Evolutionary conservation across 2,113 vertebrate genomes (phyloP).

Genomic region (Nannospalax galili): DNA sequence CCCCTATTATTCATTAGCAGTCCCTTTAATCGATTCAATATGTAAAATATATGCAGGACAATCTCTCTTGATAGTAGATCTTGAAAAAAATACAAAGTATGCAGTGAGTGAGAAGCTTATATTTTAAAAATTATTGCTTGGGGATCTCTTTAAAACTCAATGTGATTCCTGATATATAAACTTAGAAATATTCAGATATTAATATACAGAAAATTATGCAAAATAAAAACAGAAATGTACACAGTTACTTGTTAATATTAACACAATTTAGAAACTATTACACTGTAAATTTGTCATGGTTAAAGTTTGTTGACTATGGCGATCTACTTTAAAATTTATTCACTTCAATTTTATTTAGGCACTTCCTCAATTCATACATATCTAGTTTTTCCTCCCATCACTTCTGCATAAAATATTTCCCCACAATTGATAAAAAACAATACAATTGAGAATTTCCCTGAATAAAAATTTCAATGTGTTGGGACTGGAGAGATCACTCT

Average conservation of each 20-base stretch:
- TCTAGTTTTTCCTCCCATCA: not conserved
- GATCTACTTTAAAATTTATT: not conserved
- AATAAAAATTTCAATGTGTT: slow-evolving; percentile 45
- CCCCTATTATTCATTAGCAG: not conserved
- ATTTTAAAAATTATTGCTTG: slow-evolving; percentile 14
- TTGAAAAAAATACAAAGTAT: not conserved
- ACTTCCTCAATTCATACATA: not conserved
- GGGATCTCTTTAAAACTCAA: not conserved
- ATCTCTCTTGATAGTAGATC: not conserved
- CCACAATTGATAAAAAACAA: not conserved
- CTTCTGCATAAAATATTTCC: not conserved
- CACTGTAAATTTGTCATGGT: not conserved
- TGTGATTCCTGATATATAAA: not conserved
- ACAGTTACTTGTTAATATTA: not conserved
- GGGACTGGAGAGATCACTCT: too few relatives aligned
- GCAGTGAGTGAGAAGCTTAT: not conserved
- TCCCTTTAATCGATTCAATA: not conserved
- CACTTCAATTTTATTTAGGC: not conserved
- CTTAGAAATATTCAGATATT: not conserved
- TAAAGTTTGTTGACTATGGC: not conserved
- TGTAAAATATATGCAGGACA: not conserved
- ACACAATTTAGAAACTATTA: not conserved
- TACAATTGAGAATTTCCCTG: slow-evolving; percentile 19
- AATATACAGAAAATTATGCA: too few relatives aligned
- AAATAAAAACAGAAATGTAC: not conserved